Evolutionary conservation across 2,797 vertebrate species (phyloP), one percentile per base, ranked within the genome.

Genomic region (Chromobotia macracanthus): DNA sequence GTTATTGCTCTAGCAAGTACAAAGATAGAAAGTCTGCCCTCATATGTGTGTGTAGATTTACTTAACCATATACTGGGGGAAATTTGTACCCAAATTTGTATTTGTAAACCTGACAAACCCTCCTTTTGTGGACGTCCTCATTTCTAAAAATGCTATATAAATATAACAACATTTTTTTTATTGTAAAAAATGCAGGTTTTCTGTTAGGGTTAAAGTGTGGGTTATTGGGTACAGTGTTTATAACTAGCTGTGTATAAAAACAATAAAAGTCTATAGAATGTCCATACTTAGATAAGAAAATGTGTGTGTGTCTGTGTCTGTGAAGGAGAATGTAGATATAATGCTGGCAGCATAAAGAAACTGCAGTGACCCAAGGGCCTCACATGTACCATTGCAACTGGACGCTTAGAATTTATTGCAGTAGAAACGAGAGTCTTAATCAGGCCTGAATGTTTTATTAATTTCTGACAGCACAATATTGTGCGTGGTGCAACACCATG

Each of bases 341-440:
- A 72, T 23, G 1, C 25, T 41, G 19, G n/a, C n/a, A 50, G 15
- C 6, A 50, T 50, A 50, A 50, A 18, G 44, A 44, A 44, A 44
- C 3, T 44, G 41, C 19, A 72, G 53, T 44, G 6, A 12, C 41
- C 41, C 0, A 1, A n/a, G 28, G 13, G n/a, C 15, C 41, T 53
- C 68, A 63, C 35, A 50, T 67, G 67, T 64, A 16, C 28, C 60
- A n/a, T n/a, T 71, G 23, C 16, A 72, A 67, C 5, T 46, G 38
- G 53, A 41, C 50, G 56, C 60, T 68, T 55, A 48, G 16, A 63
- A 58, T 60, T 64, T 80, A 69, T 55, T 64, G 69, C 60, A 80
- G 68, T 66, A 44, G 69, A 46, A 73, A 63, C 15, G 21, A 58
- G 80, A 21, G 21, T 76, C 67, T 80, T 65, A 84, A 74, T 84